Evolutionary conservation across 2,888 invertebrate species (phyloP), one percentile per base, ranked within the genome.

Genomic region (Charanyca ferruginea): DNA sequence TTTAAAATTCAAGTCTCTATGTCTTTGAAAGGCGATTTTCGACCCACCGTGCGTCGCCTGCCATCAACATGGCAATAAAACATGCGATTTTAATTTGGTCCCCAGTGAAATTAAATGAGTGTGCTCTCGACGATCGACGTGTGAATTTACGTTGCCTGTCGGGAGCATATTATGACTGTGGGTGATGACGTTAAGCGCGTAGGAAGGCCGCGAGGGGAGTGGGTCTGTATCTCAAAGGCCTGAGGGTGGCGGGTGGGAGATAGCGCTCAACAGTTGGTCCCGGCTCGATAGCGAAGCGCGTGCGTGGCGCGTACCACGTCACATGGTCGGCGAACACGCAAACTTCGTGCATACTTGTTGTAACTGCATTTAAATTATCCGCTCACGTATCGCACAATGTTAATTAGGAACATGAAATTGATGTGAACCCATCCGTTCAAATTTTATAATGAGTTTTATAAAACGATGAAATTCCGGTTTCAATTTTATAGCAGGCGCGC

Each of bases 201-300:
- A 79, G 86, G 83, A 82, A 79, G 84, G 66, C 62, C 57, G 68
- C 73, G 79, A 80, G 80, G 81, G 84, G 83, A 66, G 84, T 62
- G 80, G 70, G 71, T 75, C 71, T 73, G 75, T 81, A 78, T 80
- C 77, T 84, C 80, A 80, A 82, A 84, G 83, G 81, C 80, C 81
- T 77, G 85, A 32, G 82, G 78, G 70, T 73, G 66, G 70, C 71
- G 71, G 81, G 83, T 77, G 85, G 81, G 83, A 83, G 86, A 84
- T 81, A 83, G 88, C 88, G 91, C 91, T 94, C 94, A 94, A 95
- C 95, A 94, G 94, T 94, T 94, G 94, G 94, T 92, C 90, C 73
- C 87, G 85, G 91, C 90, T 93, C 93, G 90, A 93, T 93, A 92
- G 87, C 81, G 86, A 83, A 88, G 93, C 92, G 93, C 93, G 91